Base-by-base conservation (phyloP, 2,113 vertebrate genomes). In the Origma solitaria region DNA sequence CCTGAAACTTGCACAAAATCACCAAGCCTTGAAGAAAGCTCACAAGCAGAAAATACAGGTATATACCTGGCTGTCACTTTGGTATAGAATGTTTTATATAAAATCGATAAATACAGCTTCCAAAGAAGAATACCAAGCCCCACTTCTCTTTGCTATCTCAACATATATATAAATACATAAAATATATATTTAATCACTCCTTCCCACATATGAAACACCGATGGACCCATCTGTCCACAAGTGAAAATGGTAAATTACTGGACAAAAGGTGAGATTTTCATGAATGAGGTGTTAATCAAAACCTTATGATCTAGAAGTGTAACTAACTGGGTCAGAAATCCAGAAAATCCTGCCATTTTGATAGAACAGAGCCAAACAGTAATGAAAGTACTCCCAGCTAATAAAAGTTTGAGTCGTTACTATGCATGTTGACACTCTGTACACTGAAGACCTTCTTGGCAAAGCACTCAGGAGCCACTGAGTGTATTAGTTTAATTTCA, bases 401-500 rank as follows among this genome's bases (percentile, higher is more conserved):
- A 94, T 96, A 88, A 96, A 93, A 95, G 72, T 51, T 23, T 11
- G 89, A 91, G 94, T 70, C 2, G 42, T 86, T 94, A 80, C 96
- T 82, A 47, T 66, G 86, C 60, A 38, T 51, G 96, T 83, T 97
- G 96, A 96, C 96, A 93, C 94, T 88, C 90, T n/a, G 88, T 50
- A 78, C 82, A 23, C 95, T 92, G 88, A 92, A 95, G 95, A 94
- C 91, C 91, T 93, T 92, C 95, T 94, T 97, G 95, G 96, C 96
- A 97, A 94, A 88, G 96, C 96, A 93, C 92, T 95, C 95, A 94
- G 96, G 96, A 95, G 96, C 96, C 96, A 95, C 92, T 92, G 94
- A 81, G 81, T 75, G 76, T 92, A 82, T 97, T 88, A 88, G 95
- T 97, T 94, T 96, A 96, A 96, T 96, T 96, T 95, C 72, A 92